phyloP scores from a whole-genome alignment of 1,140 invertebrate genomes.

The Cepaea nemoralis region DNA sequence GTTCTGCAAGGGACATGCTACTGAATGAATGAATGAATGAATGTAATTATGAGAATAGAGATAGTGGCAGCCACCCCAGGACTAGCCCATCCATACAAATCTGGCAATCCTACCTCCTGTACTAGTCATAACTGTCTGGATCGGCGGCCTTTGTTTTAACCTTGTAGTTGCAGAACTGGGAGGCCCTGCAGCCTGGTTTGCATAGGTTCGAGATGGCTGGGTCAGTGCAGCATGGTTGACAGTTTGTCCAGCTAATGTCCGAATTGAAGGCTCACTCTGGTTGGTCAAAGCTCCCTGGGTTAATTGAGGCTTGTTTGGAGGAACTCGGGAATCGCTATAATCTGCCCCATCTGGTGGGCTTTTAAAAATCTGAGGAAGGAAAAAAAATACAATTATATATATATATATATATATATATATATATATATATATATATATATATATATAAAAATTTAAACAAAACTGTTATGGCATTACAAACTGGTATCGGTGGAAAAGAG shows the following conservation, averaged over 20 bases:
- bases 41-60: too few species aligned
- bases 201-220: constrained; percentile 45
- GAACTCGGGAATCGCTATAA: constrained; percentile 45
- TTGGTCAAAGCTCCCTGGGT: constrained; percentile 12
- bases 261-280: constrained; percentile 30
- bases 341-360: constrained; percentile 68
- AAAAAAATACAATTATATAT: neutral
- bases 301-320: constrained; percentile 43
- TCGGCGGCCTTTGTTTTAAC: constrained; percentile 46
- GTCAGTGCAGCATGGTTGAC: constrained; percentile 36
- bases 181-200: constrained; percentile 53
- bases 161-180: constrained; percentile 30
- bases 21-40: too few species aligned
- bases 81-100: too few species aligned
- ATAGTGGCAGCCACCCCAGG: too few species aligned
- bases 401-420: neutral
- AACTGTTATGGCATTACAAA: too few species aligned
- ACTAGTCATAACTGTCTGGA: constrained; percentile 56
- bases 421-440: constrained; percentile 1
- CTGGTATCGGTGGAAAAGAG: too few species aligned
- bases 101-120: constrained; percentile 60
- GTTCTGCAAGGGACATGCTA: too few species aligned
- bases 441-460: constrained; percentile 7
- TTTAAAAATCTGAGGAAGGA: constrained; percentile 72
- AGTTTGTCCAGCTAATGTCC: constrained; percentile 38